These are phyloP conservation scores for Atta texana DNA, from an alignment of 1,140 invertebrate species.

Conservation along the genomic window DNA sequence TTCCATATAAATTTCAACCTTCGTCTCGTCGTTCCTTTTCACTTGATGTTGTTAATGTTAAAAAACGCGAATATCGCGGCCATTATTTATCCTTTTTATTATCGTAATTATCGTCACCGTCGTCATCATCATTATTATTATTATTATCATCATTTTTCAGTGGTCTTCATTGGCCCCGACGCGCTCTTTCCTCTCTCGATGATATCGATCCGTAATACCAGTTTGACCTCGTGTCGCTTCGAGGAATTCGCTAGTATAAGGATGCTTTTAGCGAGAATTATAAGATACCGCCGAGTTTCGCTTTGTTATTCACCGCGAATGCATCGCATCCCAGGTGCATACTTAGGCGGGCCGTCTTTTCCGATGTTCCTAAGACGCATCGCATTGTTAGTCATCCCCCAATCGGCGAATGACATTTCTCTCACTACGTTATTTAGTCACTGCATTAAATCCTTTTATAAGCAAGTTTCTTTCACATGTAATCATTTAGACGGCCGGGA, in stretches of 20 bases:
- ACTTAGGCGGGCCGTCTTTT: neutral
- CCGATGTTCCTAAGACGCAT: neutral
- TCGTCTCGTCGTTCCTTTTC: neutral
- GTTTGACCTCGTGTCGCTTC: slow-evolving; percentile 59
- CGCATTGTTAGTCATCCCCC: neutral
- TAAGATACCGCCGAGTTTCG: slow-evolving; percentile 23
- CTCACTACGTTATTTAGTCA: neutral
- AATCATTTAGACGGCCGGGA: neutral
- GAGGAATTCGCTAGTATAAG: slow-evolving; percentile 24
- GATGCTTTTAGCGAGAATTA: slow-evolving; percentile 43
- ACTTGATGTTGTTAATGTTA: slow-evolving; percentile 9
- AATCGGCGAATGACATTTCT: slow-evolving; percentile 22
- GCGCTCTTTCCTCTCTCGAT: slow-evolving; percentile 1
- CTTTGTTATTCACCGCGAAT: slow-evolving; percentile 31
- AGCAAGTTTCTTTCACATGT: neutral
- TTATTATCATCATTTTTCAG: slow-evolving; percentile 9
- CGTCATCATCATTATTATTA: slow-evolving; percentile 33
- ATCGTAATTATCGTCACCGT: slow-evolving; percentile 51
- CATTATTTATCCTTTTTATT: slow-evolving; percentile 43
- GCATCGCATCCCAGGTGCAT: slow-evolving; percentile 43
- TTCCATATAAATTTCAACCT: slow-evolving; percentile 15
- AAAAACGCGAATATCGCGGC: slow-evolving; percentile 26
- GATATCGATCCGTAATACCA: slow-evolving; percentile 55
- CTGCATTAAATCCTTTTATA: neutral
- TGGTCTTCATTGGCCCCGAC: slow-evolving; percentile 17